These are phyloP conservation scores for Sinopyrophorus schimmeli DNA, from an alignment of 2,888 invertebrate species.

Conservation along the genomic window DNA sequence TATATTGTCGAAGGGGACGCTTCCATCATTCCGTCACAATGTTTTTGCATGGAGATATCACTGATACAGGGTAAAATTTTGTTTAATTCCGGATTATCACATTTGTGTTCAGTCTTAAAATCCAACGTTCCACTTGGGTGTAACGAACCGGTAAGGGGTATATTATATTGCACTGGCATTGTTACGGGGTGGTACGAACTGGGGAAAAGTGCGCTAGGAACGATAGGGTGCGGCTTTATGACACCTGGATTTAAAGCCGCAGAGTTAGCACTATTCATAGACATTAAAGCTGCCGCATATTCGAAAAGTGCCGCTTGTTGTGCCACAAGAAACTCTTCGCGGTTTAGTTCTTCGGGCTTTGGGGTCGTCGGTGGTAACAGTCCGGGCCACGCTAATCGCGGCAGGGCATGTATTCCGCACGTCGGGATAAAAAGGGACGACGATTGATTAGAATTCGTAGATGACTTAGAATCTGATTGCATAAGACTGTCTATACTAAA, in stretches of 20 bases:
- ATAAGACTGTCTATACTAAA: slow-evolving; percentile 85
- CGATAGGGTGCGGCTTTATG: slow-evolving; percentile 42
- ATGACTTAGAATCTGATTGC: slow-evolving; percentile 63
- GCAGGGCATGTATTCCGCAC: slow-evolving; percentile 31
- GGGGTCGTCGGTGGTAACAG: slow-evolving; percentile 32
- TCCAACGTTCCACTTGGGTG: slow-evolving; percentile 32
- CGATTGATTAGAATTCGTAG: slow-evolving; percentile 17
- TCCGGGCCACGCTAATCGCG: slow-evolving; percentile 36
- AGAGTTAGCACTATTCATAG: slow-evolving; percentile 39
- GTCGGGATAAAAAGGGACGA: slow-evolving; percentile 23
- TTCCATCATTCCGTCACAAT: slow-evolving; percentile 34
- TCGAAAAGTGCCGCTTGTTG: slow-evolving; percentile 44
- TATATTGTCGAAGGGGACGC: slow-evolving; percentile 37
- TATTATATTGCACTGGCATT: slow-evolving; percentile 42
- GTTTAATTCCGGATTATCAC: slow-evolving; percentile 33
- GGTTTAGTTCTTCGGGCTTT: slow-evolving; percentile 36
- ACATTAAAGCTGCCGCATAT: slow-evolving; percentile 42
- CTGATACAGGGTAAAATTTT: slow-evolving; percentile 40
- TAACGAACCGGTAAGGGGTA: slow-evolving; percentile 36
- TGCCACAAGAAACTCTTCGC: slow-evolving; percentile 41
- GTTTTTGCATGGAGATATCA: slow-evolving; percentile 36
- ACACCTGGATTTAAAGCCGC: slow-evolving; percentile 36
- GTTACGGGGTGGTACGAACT: slow-evolving; percentile 42
- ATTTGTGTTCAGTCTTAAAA: slow-evolving; percentile 40
- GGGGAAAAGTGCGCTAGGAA: slow-evolving; percentile 41